A percentile compares a stretch with the other conserved stretches of the same genome.
phyloP scores from a whole-genome alignment of 2,113 vertebrate genomes.

The Cromileptes altivelis region DNA sequence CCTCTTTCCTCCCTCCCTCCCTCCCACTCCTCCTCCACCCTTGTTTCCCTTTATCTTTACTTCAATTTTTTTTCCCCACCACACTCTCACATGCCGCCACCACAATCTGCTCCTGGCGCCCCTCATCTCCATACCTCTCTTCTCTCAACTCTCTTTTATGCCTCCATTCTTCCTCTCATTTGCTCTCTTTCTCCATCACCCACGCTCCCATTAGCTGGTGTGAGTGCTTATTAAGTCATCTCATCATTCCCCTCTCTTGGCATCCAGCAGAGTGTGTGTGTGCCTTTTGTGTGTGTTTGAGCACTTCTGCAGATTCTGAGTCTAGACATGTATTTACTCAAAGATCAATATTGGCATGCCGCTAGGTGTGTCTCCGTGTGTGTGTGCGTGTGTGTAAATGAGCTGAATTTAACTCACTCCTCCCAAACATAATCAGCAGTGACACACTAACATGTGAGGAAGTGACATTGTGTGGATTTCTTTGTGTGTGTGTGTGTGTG shows the following conservation, averaged over 20 bases:
- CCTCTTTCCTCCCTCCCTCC: slow-evolving; percentile 17
- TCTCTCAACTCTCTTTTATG: slow-evolving; percentile 29
- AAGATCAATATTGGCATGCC: slow-evolving; percentile 62
- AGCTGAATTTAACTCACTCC: slow-evolving; percentile 46
- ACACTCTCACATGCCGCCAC: slow-evolving; percentile 17
- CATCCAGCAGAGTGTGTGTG: slow-evolving; percentile 44
- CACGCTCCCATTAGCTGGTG: slow-evolving; percentile 73
- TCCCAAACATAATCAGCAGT: slow-evolving; percentile 37
- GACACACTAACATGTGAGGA: slow-evolving; percentile 18
- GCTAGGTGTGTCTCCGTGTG: background rate
- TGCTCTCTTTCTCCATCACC: slow-evolving; percentile 66
- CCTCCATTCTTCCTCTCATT: slow-evolving; percentile 54
- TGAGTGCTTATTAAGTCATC: slow-evolving; percentile 82
- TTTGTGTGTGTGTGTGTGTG: slow-evolving; percentile 12
- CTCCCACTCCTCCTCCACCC: slow-evolving; percentile 11
- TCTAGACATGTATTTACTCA: slow-evolving; percentile 66
- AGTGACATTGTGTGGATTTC: slow-evolving; percentile 30
- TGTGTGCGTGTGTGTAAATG: slow-evolving; percentile 38
- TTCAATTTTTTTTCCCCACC: slow-evolving; percentile 33
- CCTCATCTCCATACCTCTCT: slow-evolving; percentile 36
- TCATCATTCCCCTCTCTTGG: slow-evolving; percentile 69
- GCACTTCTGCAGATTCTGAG: slow-evolving; percentile 45
- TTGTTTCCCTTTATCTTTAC: slow-evolving; percentile 46
- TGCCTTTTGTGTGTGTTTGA: slow-evolving; percentile 1
- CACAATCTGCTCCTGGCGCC: slow-evolving; percentile 52